Percentiles rank a stretch among this genome's conserved stretches.
phyloP scores from a whole-genome alignment of 2,797 vertebrate genomes.

The Lutjanus argentimaculatus region DNA sequence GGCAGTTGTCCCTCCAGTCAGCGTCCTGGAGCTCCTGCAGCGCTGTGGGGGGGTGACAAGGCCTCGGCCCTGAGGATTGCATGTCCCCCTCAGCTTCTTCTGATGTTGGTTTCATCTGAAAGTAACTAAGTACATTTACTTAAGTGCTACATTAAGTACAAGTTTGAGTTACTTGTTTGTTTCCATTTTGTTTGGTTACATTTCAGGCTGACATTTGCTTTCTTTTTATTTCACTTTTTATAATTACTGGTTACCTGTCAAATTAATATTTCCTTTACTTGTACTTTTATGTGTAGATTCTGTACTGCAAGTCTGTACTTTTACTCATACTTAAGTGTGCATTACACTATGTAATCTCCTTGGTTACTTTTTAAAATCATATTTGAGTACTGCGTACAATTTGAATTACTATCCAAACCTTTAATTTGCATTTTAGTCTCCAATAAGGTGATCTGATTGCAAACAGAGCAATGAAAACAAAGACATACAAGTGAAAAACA shows the following conservation, averaged over 20 bases:
- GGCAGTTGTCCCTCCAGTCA: conserved; percentile 71
- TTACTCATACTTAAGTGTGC: too few relatives aligned
- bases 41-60: conserved; percentile 36
- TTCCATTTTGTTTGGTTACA: not conserved
- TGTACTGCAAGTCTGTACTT: too few relatives aligned
- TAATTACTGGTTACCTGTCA: not conserved
- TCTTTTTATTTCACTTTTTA: not conserved
- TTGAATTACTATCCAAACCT: too few relatives aligned
- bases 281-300: too few relatives aligned
- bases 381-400: too few relatives aligned
- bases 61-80: conserved; percentile 14
- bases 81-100: conserved; percentile 43
- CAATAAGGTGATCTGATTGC: too few relatives aligned
- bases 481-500: too few relatives aligned
- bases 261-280: not conserved
- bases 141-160: not conserved
- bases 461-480: too few relatives aligned
- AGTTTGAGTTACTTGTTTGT: not conserved
- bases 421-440: too few relatives aligned
- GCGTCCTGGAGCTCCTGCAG: conserved; percentile 56
- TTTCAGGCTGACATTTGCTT: not conserved
- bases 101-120: conserved; percentile 53
- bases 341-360: too few relatives aligned
- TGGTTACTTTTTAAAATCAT: too few relatives aligned
- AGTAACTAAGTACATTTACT: conserved; percentile 6